A percentile compares a stretch with the other conserved stretches of the same genome.
These are phyloP conservation scores for Athene noctua DNA, from an alignment of 2,113 vertebrate genomes.

Conservation along the genomic window DNA sequence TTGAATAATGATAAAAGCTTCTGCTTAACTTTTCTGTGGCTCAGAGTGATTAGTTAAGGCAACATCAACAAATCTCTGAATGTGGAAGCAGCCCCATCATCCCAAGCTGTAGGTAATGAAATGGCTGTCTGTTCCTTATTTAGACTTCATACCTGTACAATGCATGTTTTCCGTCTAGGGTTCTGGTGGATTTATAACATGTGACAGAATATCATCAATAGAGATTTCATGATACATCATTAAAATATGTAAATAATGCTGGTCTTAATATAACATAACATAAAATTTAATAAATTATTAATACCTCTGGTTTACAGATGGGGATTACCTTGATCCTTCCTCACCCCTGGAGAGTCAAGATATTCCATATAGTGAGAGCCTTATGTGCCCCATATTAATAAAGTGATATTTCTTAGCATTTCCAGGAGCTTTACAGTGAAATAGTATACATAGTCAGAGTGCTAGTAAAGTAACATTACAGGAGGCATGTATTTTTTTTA, in stretches of 20 bases:
- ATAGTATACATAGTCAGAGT: neutral
- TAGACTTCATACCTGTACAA: neutral
- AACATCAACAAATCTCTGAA: neutral
- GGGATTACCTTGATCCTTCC: conserved; percentile 21
- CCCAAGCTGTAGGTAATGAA: neutral
- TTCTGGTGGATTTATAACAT: conserved; percentile 3
- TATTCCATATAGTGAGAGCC: neutral
- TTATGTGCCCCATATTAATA: conserved; percentile 34
- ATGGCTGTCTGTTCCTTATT: neutral
- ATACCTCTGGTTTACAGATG: conserved; percentile 15
- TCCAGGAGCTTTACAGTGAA: neutral
- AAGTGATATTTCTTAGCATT: conserved; percentile 31
- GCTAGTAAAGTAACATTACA: neutral
- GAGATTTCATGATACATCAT: neutral
- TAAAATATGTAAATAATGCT: neutral
- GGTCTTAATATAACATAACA: neutral
- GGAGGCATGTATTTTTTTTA: neutral
- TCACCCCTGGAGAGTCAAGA: neutral
- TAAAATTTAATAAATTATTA: conserved; percentile 60
- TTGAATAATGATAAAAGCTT: neutral
- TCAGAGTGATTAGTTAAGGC: neutral
- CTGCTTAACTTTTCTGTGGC: neutral
- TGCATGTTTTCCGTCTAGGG: neutral
- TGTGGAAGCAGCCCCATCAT: neutral
- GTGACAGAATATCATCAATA: neutral